A percentile compares a stretch with the other conserved stretches of the same genome.
Evolutionary conservation across 2,797 vertebrate species (phyloP).

Genomic region (Pitangus sulphuratus): DNA sequence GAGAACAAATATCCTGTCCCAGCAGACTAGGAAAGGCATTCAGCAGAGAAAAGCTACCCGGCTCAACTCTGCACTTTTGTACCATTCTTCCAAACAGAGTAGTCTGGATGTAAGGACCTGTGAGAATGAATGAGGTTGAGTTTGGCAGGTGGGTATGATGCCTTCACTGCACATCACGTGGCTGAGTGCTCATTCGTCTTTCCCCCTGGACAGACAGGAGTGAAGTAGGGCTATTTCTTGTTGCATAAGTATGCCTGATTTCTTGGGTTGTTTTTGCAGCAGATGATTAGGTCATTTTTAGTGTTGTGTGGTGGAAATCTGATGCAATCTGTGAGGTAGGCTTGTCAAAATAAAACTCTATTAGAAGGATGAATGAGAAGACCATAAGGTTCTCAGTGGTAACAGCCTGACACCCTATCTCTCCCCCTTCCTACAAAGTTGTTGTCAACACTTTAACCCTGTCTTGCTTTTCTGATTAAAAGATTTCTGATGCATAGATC

Average conservation of each 20-base stretch:
- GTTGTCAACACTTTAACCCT: background rate
- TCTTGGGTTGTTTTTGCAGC: background rate
- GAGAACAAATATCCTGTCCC: background rate
- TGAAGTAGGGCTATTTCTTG: background rate
- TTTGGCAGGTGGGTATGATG: background rate
- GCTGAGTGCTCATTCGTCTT: background rate
- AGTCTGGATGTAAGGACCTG: background rate
- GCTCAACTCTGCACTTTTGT: background rate
- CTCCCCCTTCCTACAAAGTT: background rate
- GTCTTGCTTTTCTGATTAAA: background rate
- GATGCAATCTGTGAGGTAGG: background rate
- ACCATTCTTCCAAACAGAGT: background rate
- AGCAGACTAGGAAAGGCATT: background rate
- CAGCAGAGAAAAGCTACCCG: background rate
- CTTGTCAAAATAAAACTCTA: background rate
- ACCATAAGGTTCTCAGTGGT: background rate
- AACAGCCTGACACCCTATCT: background rate
- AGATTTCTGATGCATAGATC: background rate
- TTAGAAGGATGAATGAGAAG: background rate
- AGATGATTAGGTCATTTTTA: background rate
- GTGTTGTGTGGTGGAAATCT: background rate
- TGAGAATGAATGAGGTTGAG: background rate
- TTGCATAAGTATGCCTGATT: background rate
- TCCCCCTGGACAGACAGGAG: background rate
- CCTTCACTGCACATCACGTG: background rate